phyloP scores from a whole-genome alignment of 2,888 invertebrate genomes.

The Hirtodrosophila trivittata region DNA sequence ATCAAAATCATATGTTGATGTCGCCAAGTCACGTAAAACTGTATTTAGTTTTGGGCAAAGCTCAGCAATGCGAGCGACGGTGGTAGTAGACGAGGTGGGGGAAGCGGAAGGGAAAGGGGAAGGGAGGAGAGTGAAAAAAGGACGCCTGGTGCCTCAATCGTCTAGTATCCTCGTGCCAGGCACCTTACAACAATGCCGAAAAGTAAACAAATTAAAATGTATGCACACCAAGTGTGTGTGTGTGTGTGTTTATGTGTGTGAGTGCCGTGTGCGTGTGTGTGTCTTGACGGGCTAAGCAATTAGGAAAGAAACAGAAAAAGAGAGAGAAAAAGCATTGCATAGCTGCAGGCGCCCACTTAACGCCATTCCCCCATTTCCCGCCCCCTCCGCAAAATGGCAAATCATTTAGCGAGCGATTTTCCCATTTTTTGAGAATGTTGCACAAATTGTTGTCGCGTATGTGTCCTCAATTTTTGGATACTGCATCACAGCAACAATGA shows the following conservation, averaged over 20 bases:
- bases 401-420: constrained; percentile 62
- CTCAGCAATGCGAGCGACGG: constrained; percentile 42
- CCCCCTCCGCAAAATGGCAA: constrained; percentile 43
- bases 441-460: constrained; percentile 69
- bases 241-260: constrained; percentile 6
- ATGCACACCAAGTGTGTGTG: constrained; percentile 55
- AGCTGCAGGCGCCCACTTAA: constrained; percentile 59
- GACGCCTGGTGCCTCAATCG: constrained; percentile 18
- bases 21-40: constrained; percentile 74
- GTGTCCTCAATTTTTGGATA: constrained; percentile 67
- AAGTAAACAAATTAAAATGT: constrained; percentile 76
- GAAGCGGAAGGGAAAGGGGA: neutral
- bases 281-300: constrained; percentile 62
- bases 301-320: constrained; percentile 33
- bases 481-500: constrained; percentile 37
- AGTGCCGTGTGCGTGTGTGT: constrained; percentile 34
- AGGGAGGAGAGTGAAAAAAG: neutral
- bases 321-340: constrained; percentile 67
- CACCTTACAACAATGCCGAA: constrained; percentile 64
- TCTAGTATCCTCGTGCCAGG: constrained; percentile 42
- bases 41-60: constrained; percentile 66
- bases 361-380: constrained; percentile 11
- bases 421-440: constrained; percentile 23
- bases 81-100: neutral
- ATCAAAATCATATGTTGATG: constrained; percentile 70